Percentiles rank a stretch among this genome's conserved stretches.
These are phyloP conservation scores for Bubo scandiacus DNA, from an alignment of 2,113 vertebrate genomes.

Conservation along the genomic window DNA sequence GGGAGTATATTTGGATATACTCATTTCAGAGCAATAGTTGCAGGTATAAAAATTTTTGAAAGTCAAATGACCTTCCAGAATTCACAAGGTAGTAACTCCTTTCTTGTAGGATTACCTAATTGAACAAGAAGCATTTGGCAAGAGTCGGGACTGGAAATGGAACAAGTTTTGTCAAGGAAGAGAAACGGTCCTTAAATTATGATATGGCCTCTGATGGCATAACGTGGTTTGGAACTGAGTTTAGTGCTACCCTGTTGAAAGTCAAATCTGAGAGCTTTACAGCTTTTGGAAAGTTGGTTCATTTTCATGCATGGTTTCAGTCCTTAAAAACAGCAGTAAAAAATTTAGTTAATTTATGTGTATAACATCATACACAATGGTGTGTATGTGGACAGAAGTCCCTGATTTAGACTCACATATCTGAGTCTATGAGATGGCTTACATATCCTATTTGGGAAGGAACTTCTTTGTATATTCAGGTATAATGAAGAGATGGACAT, in stretches of 20 bases:
- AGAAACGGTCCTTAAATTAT: background rate
- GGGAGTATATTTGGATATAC: background rate
- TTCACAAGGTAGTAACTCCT: background rate
- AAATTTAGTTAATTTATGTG: background rate
- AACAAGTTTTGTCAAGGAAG: background rate
- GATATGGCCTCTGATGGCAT: background rate
- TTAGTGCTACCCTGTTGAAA: background rate
- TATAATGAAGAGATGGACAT: background rate
- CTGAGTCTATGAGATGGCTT: background rate
- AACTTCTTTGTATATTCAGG: background rate
- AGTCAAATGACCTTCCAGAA: background rate
- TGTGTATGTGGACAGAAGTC: background rate
- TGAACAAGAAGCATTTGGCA: background rate
- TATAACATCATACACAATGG: fast-evolving
- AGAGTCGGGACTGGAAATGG: background rate
- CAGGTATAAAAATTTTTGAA: background rate
- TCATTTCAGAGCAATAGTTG: background rate
- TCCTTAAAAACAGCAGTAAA: background rate
- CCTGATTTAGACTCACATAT: background rate
- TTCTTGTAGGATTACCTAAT: background rate
- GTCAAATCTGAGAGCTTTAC: background rate
- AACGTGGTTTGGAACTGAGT: background rate
- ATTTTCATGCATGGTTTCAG: background rate
- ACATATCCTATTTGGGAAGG: background rate
- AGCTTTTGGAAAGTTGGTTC: background rate